Conservation (phyloP, 1,140 invertebrate species). For the Neodiprion pinetum region DNA sequence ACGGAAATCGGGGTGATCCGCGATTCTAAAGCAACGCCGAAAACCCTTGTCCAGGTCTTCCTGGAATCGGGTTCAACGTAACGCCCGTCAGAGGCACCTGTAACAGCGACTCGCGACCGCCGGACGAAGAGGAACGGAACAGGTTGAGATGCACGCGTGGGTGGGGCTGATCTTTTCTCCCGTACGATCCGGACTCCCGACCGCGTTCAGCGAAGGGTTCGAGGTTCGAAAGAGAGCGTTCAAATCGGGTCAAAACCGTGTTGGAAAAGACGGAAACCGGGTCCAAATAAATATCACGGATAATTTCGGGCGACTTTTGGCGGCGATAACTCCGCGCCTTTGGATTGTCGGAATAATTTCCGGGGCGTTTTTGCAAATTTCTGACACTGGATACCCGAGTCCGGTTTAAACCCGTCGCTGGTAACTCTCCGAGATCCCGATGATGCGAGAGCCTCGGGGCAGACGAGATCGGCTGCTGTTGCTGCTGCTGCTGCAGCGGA, state of each 20-base stretch:
- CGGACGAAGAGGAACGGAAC: conserved; percentile 48
- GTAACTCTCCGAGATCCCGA: conserved; percentile 11
- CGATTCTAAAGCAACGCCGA: too few relatives aligned
- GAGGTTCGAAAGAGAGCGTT: conserved; percentile 22
- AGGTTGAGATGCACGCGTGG: conserved; percentile 56
- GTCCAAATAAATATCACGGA: too few relatives aligned
- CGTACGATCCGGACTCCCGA: conserved; percentile 30
- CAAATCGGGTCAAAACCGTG: neutral
- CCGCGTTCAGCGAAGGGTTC: conserved; percentile 29
- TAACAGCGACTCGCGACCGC: conserved; percentile 48
- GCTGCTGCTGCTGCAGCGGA: conserved; percentile 27
- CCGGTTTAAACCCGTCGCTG: neutral
- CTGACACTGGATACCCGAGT: too few relatives aligned
- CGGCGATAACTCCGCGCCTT: too few relatives aligned
- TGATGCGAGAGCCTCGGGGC: conserved; percentile 38
- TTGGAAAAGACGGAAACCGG: too few relatives aligned
- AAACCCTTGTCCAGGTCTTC: too few relatives aligned
- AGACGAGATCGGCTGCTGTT: conserved; percentile 28
- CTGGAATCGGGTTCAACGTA: conserved; percentile 30
- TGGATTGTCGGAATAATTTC: too few relatives aligned
- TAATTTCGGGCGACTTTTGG: too few relatives aligned
- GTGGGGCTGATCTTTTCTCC: conserved; percentile 57
- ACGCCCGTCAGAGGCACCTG: conserved; percentile 57
- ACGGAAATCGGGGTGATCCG: too few relatives aligned
- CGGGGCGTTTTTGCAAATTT: too few relatives aligned